Conservation (phyloP, 2,888 invertebrate genomes). For the Caenorhabditis sulstoni region DNA sequence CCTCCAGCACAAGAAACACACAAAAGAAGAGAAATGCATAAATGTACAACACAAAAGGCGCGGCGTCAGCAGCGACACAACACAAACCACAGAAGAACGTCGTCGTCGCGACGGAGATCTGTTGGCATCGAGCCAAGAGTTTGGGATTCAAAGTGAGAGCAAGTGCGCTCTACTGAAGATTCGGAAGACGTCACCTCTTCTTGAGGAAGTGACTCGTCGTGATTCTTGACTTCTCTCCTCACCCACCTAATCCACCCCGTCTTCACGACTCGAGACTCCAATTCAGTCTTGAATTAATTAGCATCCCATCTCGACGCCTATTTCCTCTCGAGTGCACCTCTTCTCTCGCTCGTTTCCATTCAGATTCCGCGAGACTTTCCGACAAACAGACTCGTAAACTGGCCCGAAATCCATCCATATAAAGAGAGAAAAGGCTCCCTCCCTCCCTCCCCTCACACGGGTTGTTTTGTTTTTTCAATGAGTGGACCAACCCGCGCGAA, state of each 20-base stretch:
- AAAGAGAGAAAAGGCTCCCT: conserved; percentile 26
- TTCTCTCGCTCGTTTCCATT: conserved; percentile 4
- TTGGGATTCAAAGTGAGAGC: no score
- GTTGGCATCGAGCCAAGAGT: no score
- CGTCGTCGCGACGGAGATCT: no score
- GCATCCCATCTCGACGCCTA: conserved; percentile 18
- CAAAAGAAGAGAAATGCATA: conserved; percentile 39
- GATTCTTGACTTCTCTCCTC: conserved; percentile 27
- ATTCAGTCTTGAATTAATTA: conserved; percentile 31
- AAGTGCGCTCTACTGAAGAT: no score
- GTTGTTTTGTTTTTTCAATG: conserved; percentile 9
- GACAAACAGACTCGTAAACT: conserved; percentile 42
- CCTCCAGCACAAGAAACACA: not conserved
- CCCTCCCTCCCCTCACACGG: no score
- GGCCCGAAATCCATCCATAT: conserved; percentile 34
- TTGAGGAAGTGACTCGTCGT: conserved; percentile 12
- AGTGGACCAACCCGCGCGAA: no score
- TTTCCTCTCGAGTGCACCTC: conserved; percentile 7
- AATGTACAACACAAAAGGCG: conserved; percentile 19
- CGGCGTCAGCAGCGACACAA: no score
- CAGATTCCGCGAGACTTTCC: not conserved
- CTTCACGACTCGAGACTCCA: conserved; percentile 14
- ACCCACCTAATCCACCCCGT: conserved; percentile 11
- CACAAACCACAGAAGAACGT: conserved; percentile 12
- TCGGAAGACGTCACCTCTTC: no score